Base-by-base conservation (phyloP, 2,797 vertebrate species). In the Diplodus puntazzo region DNA sequence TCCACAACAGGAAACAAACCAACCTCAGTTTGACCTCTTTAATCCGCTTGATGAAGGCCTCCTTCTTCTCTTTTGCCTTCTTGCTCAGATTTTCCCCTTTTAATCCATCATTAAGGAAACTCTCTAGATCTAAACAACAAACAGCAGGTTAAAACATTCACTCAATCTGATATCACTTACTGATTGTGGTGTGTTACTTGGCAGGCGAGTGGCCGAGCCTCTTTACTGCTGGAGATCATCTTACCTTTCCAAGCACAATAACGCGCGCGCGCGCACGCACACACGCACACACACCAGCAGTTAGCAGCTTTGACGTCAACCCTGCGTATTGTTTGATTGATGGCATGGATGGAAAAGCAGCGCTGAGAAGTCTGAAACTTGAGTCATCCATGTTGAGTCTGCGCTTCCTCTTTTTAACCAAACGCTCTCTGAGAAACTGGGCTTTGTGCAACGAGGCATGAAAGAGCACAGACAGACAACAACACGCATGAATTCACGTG, bases 31-130 rank as follows among this genome's bases (percentile, higher is more conserved):
- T 98, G 81, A 98, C 81, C 69, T 98, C 97, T 90, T 96, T 97
- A 81, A 99, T 96, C 85, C 97, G 95, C 92, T 95, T 98, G 89
- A 97, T 92, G 87, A 99, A 95, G 34, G 70, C 71, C 63, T 99
- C 97, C 66, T 74, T 96, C 89, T 93, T 98, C 73, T 99, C 98
- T 86, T 98, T 99, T 30, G 95, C 95, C 95, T 95, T 98, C 94
- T 97, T 99, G 84, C 97, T 97, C 82, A 99, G 91, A 92, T 86
- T 97, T 93, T 99, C 98, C 67, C 94, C 97, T 94, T 96, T 99
- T 63, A 99, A 86, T 1, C 89, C 92, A 80, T 97, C 96, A 20
- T 81, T 92, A 88, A 99, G 89, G 94, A 96, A 99, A 12, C 52
- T 77, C 81, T 99, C 97, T 52, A 99, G 80, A 91, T 98, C 98